Conservation (phyloP, 2,797 vertebrate species). For the Mycteria americana region DNA sequence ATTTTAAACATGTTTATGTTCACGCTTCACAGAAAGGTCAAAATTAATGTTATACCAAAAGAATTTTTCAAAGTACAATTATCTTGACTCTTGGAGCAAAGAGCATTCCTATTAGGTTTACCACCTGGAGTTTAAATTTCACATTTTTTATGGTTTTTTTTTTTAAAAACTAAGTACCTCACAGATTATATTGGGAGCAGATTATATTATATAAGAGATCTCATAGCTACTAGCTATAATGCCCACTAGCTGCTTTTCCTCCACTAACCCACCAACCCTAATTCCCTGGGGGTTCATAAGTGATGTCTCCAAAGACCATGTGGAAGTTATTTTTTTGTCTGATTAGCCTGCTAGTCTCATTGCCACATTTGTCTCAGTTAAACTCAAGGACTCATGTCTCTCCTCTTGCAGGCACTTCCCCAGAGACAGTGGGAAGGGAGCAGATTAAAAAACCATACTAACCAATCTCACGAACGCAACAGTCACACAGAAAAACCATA, state of each 20-base stretch:
- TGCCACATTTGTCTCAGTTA: neutral
- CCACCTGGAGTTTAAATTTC: neutral
- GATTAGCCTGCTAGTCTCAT: neutral
- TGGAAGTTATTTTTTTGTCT: neutral
- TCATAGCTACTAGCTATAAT: neutral
- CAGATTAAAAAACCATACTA: neutral
- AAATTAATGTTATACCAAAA: constrained; percentile 39
- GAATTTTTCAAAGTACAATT: constrained; percentile 38
- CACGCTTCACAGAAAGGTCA: constrained; percentile 13
- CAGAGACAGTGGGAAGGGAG: neutral
- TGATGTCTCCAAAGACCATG: neutral
- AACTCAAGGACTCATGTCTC: neutral
- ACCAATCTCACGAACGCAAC: neutral
- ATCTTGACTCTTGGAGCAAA: constrained; percentile 27
- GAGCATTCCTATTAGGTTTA: constrained; percentile 3
- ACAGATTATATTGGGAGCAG: neutral
- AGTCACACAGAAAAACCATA: neutral
- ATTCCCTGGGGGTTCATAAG: neutral
- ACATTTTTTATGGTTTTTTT: neutral
- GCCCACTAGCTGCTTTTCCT: neutral
- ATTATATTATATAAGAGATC: neutral
- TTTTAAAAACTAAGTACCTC: neutral
- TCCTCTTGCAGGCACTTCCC: neutral
- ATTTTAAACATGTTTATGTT: constrained; percentile 31
- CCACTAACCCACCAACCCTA: neutral